A percentile compares a stretch with the other conserved stretches of the same genome.
Conservation (phyloP, 2,797 vertebrate species). For the Chrysocyon brachyurus region DNA sequence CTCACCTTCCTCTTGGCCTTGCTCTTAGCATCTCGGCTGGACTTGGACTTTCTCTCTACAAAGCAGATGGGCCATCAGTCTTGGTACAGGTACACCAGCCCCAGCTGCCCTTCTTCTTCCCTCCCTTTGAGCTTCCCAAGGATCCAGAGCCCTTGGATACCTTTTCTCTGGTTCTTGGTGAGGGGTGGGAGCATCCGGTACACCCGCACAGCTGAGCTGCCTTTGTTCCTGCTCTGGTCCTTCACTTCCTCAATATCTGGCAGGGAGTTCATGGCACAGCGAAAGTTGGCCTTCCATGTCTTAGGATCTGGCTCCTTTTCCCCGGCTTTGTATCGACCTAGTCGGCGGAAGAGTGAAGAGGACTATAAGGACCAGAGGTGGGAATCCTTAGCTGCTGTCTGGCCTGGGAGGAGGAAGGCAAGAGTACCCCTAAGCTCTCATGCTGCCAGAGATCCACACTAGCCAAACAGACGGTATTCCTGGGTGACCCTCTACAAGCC, state of each 20-base stretch:
- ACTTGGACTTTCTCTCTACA: constrained; percentile 92
- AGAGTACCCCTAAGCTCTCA: neutral
- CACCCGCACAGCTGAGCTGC: constrained; percentile 94
- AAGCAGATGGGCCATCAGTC: constrained; percentile 61
- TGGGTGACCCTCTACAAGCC: neutral
- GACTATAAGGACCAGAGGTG: neutral
- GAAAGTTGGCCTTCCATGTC: constrained; percentile 99
- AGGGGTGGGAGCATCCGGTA: constrained; percentile 94
- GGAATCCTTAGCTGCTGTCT: neutral
- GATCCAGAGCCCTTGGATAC: constrained; percentile 79
- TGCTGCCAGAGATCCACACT: neutral
- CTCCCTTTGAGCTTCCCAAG: neutral
- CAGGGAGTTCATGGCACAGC: constrained; percentile 98
- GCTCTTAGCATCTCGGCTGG: constrained; percentile 87
- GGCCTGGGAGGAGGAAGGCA: constrained; percentile 10
- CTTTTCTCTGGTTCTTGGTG: constrained; percentile 91
- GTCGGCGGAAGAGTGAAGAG: constrained; percentile 40
- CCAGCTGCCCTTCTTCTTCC: neutral
- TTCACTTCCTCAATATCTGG: constrained; percentile 98
- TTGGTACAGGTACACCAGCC: neutral
- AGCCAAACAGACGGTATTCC: neutral
- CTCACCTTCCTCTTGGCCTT: constrained; percentile 91
- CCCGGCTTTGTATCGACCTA: constrained; percentile 94
- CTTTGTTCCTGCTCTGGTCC: constrained; percentile 95
- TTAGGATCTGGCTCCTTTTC: constrained; percentile 93